A percentile compares a stretch with the other conserved stretches of the same genome.
These are phyloP conservation scores for Saguinus imperator DNA, from an alignment of 2,113 vertebrate species.

Conservation along the genomic window DNA sequence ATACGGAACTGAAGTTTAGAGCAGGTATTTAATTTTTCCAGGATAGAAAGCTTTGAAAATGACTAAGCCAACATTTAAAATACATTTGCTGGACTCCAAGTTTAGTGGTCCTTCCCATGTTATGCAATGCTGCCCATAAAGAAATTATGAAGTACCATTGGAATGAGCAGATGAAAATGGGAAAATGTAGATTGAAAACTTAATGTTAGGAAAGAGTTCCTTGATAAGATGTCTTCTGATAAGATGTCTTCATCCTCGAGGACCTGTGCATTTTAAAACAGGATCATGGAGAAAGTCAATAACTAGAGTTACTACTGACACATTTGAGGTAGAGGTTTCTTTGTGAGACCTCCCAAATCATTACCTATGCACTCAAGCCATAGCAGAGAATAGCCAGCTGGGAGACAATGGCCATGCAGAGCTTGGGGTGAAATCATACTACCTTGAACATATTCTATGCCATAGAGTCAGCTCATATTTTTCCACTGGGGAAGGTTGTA, in stretches of 20 bases:
- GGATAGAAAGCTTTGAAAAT: not conserved
- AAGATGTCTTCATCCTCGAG: not conserved
- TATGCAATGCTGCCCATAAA: not conserved
- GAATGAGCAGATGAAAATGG: not conserved
- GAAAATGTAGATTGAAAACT: not conserved
- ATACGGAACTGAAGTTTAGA: not conserved
- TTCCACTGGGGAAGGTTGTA: not conserved
- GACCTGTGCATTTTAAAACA: not conserved
- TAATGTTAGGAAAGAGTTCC: not conserved
- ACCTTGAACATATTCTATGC: fast-evolving
- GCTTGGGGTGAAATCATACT: not conserved
- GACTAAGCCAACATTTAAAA: not conserved
- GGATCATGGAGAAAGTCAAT: not conserved
- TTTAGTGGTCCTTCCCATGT: not conserved
- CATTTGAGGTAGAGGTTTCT: not conserved
- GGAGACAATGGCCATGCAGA: not conserved
- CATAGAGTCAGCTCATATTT: not conserved
- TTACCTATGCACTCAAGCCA: not conserved
- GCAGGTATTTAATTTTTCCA: not conserved
- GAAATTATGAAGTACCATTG: not conserved
- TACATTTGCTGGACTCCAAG: not conserved
- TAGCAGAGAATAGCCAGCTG: not conserved
- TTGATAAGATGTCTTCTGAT: not conserved
- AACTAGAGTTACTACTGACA: not conserved
- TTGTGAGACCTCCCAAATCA: not conserved